Conservation (phyloP, 1,140 invertebrate genomes). For the Stegodyphus dumicola region DNA sequence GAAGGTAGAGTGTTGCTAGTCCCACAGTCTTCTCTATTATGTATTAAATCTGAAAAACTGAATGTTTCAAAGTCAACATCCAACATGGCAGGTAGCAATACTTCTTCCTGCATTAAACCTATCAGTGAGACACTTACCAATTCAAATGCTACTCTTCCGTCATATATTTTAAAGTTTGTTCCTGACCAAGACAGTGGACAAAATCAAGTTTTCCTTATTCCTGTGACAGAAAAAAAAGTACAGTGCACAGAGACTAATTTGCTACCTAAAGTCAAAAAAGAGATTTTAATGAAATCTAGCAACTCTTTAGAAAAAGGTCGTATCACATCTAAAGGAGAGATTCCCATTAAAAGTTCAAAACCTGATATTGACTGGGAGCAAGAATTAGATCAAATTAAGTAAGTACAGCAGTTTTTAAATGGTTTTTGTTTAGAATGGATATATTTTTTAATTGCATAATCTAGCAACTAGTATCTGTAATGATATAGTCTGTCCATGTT, state of each 20-base stretch:
- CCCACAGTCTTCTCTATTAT: constrained; percentile 20
- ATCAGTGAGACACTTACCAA: background rate
- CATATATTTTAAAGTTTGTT: constrained; percentile 48
- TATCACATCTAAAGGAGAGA: too few species aligned
- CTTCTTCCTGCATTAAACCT: background rate
- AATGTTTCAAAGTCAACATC: background rate
- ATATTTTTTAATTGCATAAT: too few species aligned
- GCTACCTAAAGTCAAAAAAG: background rate
- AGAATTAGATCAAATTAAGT: too few species aligned
- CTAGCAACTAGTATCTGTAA: too few species aligned
- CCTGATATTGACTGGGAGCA: too few species aligned
- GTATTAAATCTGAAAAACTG: constrained; percentile 15
- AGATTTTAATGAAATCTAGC: too few species aligned
- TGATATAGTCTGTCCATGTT: too few species aligned
- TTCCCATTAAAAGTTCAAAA: too few species aligned
- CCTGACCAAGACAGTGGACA: constrained; percentile 15
- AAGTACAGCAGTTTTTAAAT: too few species aligned
- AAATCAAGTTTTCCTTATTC: constrained; percentile 27
- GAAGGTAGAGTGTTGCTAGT: constrained; percentile 38
- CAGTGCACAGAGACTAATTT: background rate
- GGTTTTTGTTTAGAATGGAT: too few species aligned
- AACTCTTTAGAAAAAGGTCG: too few species aligned
- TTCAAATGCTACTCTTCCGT: constrained; percentile 7
- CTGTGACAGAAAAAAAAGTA: constrained; percentile 21
- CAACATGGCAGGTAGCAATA: background rate